Conservation (phyloP, 2,888 invertebrate species). For the Rhingia rostrata region DNA sequence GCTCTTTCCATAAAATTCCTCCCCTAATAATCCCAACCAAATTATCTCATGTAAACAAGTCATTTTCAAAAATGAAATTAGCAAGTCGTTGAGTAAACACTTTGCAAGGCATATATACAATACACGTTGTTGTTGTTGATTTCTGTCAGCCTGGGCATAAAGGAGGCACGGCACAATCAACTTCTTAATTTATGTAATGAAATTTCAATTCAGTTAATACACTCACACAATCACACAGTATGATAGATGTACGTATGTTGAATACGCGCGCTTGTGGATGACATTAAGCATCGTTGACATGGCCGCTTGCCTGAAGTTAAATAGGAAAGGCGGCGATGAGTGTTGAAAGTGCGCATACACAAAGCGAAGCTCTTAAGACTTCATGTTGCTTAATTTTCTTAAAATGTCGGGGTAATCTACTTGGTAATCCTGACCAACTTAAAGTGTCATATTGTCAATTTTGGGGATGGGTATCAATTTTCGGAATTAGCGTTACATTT, state of each 20-base stretch:
- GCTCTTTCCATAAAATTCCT: slow-evolving; percentile 29
- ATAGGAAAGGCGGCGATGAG: slow-evolving; percentile 43
- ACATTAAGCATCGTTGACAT: slow-evolving; percentile 48
- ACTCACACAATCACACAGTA: not conserved
- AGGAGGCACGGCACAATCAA: slow-evolving; percentile 25
- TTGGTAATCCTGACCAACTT: slow-evolving; percentile 60
- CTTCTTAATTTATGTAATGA: slow-evolving; percentile 74
- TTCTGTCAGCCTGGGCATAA: not conserved
- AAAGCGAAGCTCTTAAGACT: slow-evolving; percentile 44
- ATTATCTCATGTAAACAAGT: slow-evolving; percentile 82
- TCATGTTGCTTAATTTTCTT: slow-evolving; percentile 67
- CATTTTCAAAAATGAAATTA: slow-evolving; percentile 76
- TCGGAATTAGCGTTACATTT: slow-evolving; percentile 39
- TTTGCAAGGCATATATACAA: slow-evolving; percentile 23
- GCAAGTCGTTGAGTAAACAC: slow-evolving; percentile 54
- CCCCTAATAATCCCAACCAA: slow-evolving; percentile 36
- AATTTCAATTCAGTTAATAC: slow-evolving; percentile 51
- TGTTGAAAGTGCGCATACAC: slow-evolving; percentile 41
- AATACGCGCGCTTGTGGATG: slow-evolving; percentile 21
- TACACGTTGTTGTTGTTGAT: not conserved
- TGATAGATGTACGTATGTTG: not conserved
- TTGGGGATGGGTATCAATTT: slow-evolving; percentile 67
- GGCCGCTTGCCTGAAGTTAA: slow-evolving; percentile 36
- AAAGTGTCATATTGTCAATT: slow-evolving; percentile 73
- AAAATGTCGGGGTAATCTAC: slow-evolving; percentile 64